Conservation (phyloP, 2,113 vertebrate species). For the Ptyas mucosa region DNA sequence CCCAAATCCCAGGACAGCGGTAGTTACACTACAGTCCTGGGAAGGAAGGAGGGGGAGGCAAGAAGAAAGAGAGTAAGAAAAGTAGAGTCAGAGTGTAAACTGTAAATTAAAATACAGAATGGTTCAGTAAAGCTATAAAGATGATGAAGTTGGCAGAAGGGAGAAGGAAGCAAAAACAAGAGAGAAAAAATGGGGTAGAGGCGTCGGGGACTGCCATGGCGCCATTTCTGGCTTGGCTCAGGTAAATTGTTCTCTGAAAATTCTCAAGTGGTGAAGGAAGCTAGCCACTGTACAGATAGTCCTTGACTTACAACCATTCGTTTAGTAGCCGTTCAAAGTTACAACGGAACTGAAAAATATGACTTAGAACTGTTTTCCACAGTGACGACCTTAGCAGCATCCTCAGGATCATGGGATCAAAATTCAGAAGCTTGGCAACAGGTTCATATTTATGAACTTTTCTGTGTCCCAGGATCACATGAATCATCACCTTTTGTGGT, state of each 20-base stretch:
- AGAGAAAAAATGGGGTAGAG: neutral
- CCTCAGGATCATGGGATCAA: too few species aligned
- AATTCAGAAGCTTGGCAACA: too few species aligned
- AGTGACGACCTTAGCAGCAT: too few species aligned
- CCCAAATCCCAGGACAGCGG: neutral
- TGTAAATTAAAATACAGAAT: neutral
- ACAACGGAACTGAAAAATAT: too few species aligned
- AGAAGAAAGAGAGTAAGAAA: neutral
- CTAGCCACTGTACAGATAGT: neutral
- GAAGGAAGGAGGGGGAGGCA: neutral
- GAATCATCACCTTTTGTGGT: too few species aligned
- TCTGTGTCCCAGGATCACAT: too few species aligned
- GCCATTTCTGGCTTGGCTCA: conserved; percentile 36
- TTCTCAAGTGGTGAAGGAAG: conserved; percentile 55
- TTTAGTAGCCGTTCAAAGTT: too few species aligned
- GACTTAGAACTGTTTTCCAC: too few species aligned
- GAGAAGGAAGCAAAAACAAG: neutral
- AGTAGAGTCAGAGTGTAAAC: neutral
- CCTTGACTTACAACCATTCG: too few species aligned
- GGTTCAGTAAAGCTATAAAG: neutral
- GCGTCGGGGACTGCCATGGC: neutral
- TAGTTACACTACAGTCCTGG: fast-evolving
- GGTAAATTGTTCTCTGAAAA: conserved; percentile 62
- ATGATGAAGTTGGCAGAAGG: neutral
- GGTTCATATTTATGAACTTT: too few species aligned